Percentiles rank a stretch among this genome's conserved stretches.
These are phyloP conservation scores for Melanerpes aurifrons DNA, from an alignment of 2,113 vertebrate species.

Conservation along the genomic window DNA sequence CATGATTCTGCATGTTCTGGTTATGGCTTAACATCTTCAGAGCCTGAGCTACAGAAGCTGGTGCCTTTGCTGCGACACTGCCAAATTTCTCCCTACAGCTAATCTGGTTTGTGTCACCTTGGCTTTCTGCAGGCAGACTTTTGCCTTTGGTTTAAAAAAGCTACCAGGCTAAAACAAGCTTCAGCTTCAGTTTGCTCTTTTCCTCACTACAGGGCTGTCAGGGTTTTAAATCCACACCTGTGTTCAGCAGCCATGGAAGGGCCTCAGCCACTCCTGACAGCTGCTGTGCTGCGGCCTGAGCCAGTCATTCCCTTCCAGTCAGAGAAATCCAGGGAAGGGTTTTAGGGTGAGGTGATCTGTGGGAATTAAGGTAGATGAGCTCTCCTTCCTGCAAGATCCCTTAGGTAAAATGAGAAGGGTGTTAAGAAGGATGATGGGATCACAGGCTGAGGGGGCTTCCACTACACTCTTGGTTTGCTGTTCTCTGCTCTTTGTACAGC, in stretches of 20 bases:
- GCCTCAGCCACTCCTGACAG: not conserved
- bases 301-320: not conserved
- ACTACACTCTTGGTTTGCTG: not conserved
- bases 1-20: not conserved
- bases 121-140: not conserved
- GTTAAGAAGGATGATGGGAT: not conserved
- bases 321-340: not conserved
- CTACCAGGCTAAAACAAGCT: not conserved
- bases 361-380: not conserved
- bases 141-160: not conserved
- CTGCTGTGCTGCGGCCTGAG: not conserved
- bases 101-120: no score
- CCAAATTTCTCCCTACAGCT: not conserved
- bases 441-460: not conserved
- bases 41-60: not conserved
- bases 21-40: not conserved
- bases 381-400: not conserved
- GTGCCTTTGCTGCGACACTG: not conserved
- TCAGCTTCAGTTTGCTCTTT: fast-evolving
- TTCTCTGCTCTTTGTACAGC: not conserved
- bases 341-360: not conserved
- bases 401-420: no score
- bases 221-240: fast-evolving
- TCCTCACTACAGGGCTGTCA: fast-evolving
- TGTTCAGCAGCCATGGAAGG: not conserved